Evolutionary conservation across 2,888 invertebrate species (phyloP).

Genomic region (Drepanosiphum platanoidis): DNA sequence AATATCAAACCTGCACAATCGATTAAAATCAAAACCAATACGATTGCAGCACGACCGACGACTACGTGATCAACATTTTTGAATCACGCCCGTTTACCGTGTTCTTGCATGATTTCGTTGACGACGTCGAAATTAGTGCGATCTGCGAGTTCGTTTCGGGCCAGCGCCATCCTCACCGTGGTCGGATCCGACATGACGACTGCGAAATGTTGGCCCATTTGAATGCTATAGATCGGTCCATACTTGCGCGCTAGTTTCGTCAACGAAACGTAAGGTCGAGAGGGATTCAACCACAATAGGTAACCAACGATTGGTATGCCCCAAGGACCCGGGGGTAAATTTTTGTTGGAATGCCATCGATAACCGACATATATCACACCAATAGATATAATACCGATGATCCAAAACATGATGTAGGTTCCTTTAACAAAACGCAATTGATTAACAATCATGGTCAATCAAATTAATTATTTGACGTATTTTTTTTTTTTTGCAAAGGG

Average conservation of each 20-base stretch:
- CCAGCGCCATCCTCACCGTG: constrained; percentile 78
- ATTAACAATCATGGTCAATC: not conserved
- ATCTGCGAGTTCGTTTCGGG: constrained; percentile 78
- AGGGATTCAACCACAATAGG: constrained; percentile 77
- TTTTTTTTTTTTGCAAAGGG: no score
- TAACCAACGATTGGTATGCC: constrained; percentile 83
- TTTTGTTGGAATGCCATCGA: constrained; percentile 64
- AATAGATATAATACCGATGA: not conserved
- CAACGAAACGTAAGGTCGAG: constrained; percentile 78
- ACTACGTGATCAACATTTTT: not conserved
- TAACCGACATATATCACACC: not conserved
- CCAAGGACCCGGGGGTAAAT: constrained; percentile 81
- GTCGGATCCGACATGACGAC: constrained; percentile 82
- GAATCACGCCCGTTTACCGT: no score
- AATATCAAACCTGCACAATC: constrained; percentile 85
- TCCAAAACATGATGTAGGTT: constrained; percentile 1
- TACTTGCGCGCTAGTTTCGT: constrained; percentile 75
- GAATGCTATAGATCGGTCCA: constrained; percentile 79
- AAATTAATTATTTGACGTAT: no score
- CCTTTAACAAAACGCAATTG: not conserved
- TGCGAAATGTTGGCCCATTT: constrained; percentile 77
- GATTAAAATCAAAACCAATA: not conserved
- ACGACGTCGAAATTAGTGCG: constrained; percentile 85
- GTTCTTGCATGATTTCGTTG: constrained; percentile 87
- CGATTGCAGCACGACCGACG: not conserved